These are phyloP conservation scores for Cyanoderma ruficeps DNA, from an alignment of 2,113 vertebrate genomes.

Conservation along the genomic window DNA sequence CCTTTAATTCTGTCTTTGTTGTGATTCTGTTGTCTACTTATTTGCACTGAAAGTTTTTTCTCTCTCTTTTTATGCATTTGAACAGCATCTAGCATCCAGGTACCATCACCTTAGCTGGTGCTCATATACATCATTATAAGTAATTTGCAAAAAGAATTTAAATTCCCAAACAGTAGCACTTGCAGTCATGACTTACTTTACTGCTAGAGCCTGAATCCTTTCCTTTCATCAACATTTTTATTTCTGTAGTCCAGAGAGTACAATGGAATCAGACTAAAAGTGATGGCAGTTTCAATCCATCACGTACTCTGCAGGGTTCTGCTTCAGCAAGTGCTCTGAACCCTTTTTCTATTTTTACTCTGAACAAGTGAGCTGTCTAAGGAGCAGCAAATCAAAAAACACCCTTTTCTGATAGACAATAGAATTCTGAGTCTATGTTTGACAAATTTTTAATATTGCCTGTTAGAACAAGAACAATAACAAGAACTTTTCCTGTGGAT, in stretches of 20 bases:
- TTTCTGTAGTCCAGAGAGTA: background rate
- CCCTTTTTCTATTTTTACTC: background rate
- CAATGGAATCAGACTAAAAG: background rate
- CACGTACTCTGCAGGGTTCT: background rate
- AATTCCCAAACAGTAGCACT: background rate
- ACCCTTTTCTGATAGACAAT: background rate
- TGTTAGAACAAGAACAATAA: background rate
- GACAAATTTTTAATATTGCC: background rate
- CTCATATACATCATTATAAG: background rate
- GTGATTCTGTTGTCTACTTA: background rate
- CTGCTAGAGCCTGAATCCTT: background rate
- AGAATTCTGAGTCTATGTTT: background rate
- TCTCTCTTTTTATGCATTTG: background rate
- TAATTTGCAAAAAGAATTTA: background rate
- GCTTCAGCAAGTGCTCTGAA: slow-evolving; percentile 2
- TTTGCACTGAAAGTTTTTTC: background rate
- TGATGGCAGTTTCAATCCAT: background rate
- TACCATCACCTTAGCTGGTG: background rate
- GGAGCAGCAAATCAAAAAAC: background rate
- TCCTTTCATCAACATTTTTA: background rate
- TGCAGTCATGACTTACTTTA: background rate
- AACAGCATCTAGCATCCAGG: background rate
- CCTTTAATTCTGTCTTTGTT: background rate
- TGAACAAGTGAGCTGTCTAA: background rate
- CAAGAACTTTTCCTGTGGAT: background rate